Percentiles rank a stretch among this genome's conserved stretches.
These are phyloP conservation scores for Rhabditoides inermis DNA, from an alignment of 2,888 invertebrate species.

Conservation along the genomic window DNA sequence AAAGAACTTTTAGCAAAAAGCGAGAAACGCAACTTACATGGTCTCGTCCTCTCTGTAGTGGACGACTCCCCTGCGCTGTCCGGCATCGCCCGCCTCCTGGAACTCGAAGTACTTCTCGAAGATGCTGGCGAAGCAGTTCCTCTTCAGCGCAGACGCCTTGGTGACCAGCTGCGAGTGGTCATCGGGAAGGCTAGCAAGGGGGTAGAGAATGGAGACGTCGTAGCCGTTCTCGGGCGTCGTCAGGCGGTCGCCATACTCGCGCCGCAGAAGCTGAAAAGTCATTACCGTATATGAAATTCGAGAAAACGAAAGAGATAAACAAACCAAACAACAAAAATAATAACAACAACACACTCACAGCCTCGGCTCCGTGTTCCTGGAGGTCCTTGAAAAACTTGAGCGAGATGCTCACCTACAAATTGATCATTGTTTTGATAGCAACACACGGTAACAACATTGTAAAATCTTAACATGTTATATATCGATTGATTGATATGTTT, in stretches of 20 bases:
- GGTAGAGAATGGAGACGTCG: conserved; percentile 84
- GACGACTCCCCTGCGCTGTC: conserved; percentile 88
- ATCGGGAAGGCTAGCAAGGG: conserved; percentile 84
- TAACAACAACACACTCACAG: conserved; percentile 54
- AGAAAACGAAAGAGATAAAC: too few relatives aligned
- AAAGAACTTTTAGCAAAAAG: not conserved
- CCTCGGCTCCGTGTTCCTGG: conserved; percentile 94
- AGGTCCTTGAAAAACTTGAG: conserved; percentile 90
- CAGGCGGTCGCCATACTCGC: conserved; percentile 74
- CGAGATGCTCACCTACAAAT: conserved; percentile 83
- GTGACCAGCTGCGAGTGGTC: conserved; percentile 60
- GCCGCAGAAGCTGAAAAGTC: conserved; percentile 68
- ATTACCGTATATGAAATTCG: too few relatives aligned
- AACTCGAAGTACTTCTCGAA: conserved; percentile 98
- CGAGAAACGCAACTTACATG: conserved; percentile 64
- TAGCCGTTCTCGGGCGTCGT: conserved; percentile 81
- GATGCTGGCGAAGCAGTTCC: conserved; percentile 97
- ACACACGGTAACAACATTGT: not conserved
- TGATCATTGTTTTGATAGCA: not conserved
- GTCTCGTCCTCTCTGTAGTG: conserved; percentile 98
- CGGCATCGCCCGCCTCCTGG: conserved; percentile 74
- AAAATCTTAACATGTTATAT: conserved; percentile 2
- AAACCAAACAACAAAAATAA: not conserved
- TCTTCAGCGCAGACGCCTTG: conserved; percentile 83
- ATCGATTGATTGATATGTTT: not conserved